These are phyloP conservation scores for Habroteleia sp. DNA, from an alignment of 2,888 invertebrate species.

Conservation along the genomic window DNA sequence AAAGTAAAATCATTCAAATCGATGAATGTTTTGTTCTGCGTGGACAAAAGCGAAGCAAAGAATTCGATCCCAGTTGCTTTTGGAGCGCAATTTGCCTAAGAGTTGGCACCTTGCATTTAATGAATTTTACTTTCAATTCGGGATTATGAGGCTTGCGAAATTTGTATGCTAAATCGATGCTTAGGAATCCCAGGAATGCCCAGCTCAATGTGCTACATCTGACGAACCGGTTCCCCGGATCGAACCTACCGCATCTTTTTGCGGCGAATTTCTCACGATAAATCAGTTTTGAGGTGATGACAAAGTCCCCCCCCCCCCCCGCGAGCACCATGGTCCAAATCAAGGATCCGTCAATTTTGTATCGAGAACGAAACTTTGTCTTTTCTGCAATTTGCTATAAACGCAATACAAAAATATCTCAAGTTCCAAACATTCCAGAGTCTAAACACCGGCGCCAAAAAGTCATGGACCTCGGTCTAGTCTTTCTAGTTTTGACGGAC, in stretches of 20 bases:
- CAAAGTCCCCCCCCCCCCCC: too few species aligned
- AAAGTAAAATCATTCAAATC: too few species aligned
- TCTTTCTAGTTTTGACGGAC: slow-evolving; percentile 18
- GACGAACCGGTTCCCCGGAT: slow-evolving; percentile 28
- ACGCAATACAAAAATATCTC: slow-evolving; percentile 8
- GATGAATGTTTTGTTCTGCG: too few species aligned
- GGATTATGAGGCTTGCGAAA: slow-evolving; percentile 17
- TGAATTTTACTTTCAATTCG: slow-evolving; percentile 40
- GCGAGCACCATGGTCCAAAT: too few species aligned
- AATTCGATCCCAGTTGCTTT: too few species aligned
- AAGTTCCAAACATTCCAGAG: slow-evolving; percentile 24
- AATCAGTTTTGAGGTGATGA: slow-evolving; percentile 13
- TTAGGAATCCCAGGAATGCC: slow-evolving; percentile 23
- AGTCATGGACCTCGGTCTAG: slow-evolving; percentile 45
- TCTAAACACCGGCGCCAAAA: slow-evolving; percentile 42
- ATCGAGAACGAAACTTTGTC: background rate
- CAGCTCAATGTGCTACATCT: slow-evolving; percentile 32
- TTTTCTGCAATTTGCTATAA: slow-evolving; percentile 13
- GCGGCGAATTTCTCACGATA: slow-evolving; percentile 14
- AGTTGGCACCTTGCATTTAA: slow-evolving; percentile 6
- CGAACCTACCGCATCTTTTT: slow-evolving; percentile 39
- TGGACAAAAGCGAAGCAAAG: too few species aligned
- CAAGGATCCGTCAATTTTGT: background rate
- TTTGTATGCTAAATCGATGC: slow-evolving; percentile 30
- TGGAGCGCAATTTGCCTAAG: too few species aligned